Evolutionary conservation across 2,113 vertebrate species (phyloP).

Genomic region (Upupa epops): DNA sequence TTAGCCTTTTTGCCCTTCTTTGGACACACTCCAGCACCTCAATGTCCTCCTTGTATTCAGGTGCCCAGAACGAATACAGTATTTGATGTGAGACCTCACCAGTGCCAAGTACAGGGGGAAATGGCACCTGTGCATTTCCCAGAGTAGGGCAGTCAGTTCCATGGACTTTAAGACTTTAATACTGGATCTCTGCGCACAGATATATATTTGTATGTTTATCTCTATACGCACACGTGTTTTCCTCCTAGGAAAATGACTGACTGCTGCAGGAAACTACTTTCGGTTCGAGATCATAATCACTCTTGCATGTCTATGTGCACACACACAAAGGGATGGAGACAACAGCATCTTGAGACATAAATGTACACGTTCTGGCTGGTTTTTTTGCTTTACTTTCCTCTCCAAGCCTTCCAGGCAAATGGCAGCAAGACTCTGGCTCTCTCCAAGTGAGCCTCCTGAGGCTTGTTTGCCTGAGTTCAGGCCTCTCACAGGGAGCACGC

Average conservation of each 20-base stretch:
- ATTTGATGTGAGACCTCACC: no score
- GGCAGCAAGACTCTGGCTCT: constrained; percentile 41
- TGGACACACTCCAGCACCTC: no score
- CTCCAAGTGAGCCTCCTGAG: constrained; percentile 28
- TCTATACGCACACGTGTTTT: background rate
- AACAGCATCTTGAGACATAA: constrained; percentile 41
- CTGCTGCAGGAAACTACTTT: constrained; percentile 38
- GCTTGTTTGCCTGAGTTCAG: constrained; percentile 15
- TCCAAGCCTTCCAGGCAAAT: constrained; percentile 67
- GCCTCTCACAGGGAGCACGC: background rate
- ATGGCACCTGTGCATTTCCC: background rate
- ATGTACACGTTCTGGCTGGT: background rate
- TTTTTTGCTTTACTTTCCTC: constrained; percentile 27
- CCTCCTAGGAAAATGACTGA: background rate
- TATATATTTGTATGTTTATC: background rate
- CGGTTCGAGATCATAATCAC: constrained; percentile 42
- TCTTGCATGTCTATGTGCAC: constrained; percentile 32
- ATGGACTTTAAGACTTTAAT: background rate
- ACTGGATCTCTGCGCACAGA: background rate
- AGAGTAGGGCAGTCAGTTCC: background rate
- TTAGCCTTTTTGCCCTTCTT: no score
- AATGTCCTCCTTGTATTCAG: no score
- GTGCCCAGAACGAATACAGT: no score
- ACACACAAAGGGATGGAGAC: constrained; percentile 29
- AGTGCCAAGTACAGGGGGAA: no score